phyloP scores from a whole-genome alignment of 2,797 vertebrate species.

The Cryptoprocta ferox region DNA sequence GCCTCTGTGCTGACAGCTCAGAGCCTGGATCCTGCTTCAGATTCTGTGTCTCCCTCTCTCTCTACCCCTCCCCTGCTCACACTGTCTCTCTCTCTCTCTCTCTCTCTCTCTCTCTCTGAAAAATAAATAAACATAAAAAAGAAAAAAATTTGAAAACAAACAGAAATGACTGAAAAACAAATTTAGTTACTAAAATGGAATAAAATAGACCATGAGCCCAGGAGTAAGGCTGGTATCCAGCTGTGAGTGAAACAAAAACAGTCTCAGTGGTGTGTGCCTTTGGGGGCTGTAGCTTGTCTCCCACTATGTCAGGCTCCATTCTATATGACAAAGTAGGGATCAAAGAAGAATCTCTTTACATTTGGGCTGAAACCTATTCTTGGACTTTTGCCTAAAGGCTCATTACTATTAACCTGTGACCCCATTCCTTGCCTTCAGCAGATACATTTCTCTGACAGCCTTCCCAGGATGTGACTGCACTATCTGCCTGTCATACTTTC shows the following conservation, averaged over 20 bases:
- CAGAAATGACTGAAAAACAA: slow-evolving; percentile 26
- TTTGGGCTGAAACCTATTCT: background rate
- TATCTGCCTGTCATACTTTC: background rate
- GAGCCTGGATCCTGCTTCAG: too few species aligned
- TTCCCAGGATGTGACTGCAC: background rate
- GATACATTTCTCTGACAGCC: background rate
- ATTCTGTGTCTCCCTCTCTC: too few species aligned
- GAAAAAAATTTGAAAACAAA: background rate
- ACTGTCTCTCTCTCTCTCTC: too few species aligned
- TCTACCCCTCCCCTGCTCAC: too few species aligned
- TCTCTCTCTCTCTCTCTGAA: too few species aligned
- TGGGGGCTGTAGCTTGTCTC: background rate
- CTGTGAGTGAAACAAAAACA: background rate
- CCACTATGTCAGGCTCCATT: background rate
- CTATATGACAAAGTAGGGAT: background rate
- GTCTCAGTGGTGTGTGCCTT: background rate
- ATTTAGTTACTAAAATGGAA: background rate
- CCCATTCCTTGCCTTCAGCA: background rate
- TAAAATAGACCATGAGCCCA: background rate
- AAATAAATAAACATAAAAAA: too few species aligned
- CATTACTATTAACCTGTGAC: background rate
- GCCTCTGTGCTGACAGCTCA: too few species aligned
- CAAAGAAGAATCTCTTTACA: background rate
- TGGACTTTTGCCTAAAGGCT: background rate
- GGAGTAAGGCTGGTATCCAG: background rate